These are phyloP conservation scores for Bothrops jararaca DNA, from an alignment of 2,113 vertebrate species.

Conservation along the genomic window DNA sequence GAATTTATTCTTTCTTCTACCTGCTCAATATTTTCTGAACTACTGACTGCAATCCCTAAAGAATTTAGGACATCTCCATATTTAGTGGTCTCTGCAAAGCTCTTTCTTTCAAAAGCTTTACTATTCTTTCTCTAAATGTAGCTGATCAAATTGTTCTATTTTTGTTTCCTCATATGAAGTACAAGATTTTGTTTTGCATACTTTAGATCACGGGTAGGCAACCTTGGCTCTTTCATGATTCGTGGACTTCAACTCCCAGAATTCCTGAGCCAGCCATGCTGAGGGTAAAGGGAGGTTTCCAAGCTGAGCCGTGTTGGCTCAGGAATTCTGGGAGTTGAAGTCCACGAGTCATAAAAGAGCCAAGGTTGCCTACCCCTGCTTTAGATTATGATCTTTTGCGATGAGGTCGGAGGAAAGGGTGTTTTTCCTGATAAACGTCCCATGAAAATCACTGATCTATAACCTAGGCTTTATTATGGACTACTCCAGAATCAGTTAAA, in stretches of 20 bases:
- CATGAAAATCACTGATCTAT: background rate
- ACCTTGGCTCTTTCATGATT: too few relatives aligned
- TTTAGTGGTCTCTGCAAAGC: background rate
- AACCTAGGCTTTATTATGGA: background rate
- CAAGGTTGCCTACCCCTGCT: too few relatives aligned
- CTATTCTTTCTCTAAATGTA: background rate
- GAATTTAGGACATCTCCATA: background rate
- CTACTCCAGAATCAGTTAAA: background rate
- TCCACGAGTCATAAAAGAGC: too few relatives aligned
- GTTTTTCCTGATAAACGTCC: background rate
- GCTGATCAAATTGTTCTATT: background rate
- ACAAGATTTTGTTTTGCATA: background rate
- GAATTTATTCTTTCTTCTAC: background rate
- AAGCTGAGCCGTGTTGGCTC: too few relatives aligned
- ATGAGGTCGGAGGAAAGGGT: background rate
- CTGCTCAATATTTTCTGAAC: background rate
- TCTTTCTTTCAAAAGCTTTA: background rate
- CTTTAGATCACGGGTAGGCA: too few relatives aligned
- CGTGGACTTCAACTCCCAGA: too few relatives aligned
- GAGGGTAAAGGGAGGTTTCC: too few relatives aligned
- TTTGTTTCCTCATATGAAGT: background rate
- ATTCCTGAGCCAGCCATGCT: too few relatives aligned
- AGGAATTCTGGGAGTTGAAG: too few relatives aligned
- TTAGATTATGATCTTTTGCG: background rate
- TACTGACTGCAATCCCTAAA: background rate